These are phyloP conservation scores for Malurus melanocephalus DNA, from an alignment of 2,113 vertebrate species.

Conservation along the genomic window DNA sequence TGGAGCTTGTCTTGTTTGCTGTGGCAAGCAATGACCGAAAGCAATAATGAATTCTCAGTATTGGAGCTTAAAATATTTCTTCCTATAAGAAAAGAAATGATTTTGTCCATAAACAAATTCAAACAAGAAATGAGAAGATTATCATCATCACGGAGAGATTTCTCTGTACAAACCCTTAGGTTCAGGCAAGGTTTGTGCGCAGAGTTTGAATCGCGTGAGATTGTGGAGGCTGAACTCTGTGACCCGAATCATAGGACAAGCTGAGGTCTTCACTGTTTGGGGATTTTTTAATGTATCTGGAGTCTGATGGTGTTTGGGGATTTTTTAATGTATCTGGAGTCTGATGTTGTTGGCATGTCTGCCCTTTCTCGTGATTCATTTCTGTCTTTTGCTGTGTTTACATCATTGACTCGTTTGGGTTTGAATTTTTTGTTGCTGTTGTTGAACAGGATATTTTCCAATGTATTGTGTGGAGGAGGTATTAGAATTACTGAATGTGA, in stretches of 20 bases:
- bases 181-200: neutral
- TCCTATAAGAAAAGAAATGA: neutral
- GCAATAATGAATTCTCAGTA: neutral
- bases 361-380: neutral
- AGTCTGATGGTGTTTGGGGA: neutral
- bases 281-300: neutral
- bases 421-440: neutral
- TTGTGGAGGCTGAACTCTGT: neutral
- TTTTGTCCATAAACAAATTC: neutral
- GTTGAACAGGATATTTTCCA: neutral
- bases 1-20: neutral
- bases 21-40: neutral
- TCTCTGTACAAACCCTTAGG: neutral
- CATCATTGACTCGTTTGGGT: neutral
- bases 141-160: neutral
- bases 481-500: neutral
- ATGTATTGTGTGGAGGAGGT: neutral
- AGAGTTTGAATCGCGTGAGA: neutral
- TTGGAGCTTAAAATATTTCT: neutral
- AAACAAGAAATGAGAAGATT: neutral
- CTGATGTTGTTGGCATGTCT: neutral
- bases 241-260: neutral
- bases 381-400: constrained; percentile 10
- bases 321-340: neutral
- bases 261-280: neutral